phyloP scores from a whole-genome alignment of 2,888 invertebrate species.

The Neoascia interrupta region DNA sequence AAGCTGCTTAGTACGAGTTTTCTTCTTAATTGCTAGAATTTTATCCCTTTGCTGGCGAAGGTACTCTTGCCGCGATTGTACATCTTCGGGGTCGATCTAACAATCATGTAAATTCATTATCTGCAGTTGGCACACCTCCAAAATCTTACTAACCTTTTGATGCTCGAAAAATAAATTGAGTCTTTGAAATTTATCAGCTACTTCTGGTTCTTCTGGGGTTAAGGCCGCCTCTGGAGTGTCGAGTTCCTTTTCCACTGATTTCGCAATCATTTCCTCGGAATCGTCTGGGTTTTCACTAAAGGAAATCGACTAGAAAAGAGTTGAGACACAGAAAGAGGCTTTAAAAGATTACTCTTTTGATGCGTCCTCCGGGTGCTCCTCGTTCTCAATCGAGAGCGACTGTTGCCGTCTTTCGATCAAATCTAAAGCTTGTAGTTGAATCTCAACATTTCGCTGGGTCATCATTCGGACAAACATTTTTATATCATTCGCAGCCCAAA shows the following conservation, averaged over 20 bases:
- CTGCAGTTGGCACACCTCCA: too few relatives aligned
- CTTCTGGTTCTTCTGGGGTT: slow-evolving; percentile 75
- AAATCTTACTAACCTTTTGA: slow-evolving; percentile 71
- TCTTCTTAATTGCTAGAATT: slow-evolving; percentile 92
- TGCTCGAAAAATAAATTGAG: slow-evolving; percentile 79
- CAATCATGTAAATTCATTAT: slow-evolving; percentile 5
- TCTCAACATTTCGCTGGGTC: slow-evolving; percentile 94
- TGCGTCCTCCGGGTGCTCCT: slow-evolving; percentile 74
- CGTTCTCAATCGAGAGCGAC: slow-evolving; percentile 71
- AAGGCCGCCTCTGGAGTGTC: slow-evolving; percentile 75
- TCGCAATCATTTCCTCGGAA: slow-evolving; percentile 75
- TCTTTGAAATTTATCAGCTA: slow-evolving; percentile 76
- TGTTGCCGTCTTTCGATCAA: slow-evolving; percentile 88
- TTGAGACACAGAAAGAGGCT: too few relatives aligned
- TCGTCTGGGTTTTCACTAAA: slow-evolving; percentile 71
- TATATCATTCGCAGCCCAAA: slow-evolving; percentile 96
- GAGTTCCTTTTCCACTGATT: slow-evolving; percentile 74
- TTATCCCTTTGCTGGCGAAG: slow-evolving; percentile 94
- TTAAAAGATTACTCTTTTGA: slow-evolving; percentile 45
- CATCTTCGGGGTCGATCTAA: slow-evolving; percentile 83
- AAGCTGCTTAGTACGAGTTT: slow-evolving; percentile 90
- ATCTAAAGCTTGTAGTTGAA: slow-evolving; percentile 93
- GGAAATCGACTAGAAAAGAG: slow-evolving; percentile 5
- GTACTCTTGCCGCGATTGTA: slow-evolving; percentile 90
- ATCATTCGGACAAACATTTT: slow-evolving; percentile 94